Evolutionary conservation across 2,113 vertebrate genomes (phyloP), one percentile per base, ranked within the genome.

Genomic region (Balaeniceps rex): DNA sequence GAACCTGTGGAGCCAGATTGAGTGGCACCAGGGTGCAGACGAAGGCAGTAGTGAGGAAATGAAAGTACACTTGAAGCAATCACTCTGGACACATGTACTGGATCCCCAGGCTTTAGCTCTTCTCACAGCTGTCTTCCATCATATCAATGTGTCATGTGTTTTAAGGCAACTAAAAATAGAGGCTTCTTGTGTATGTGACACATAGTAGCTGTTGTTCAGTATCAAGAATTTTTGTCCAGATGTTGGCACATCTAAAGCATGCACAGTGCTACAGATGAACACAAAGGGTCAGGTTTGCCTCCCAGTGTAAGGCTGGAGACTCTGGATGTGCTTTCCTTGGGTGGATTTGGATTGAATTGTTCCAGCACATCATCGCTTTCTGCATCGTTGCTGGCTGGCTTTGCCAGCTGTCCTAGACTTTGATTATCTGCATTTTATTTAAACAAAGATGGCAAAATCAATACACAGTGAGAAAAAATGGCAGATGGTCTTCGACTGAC

Each of bases 131-230:
- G 74, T 83, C 74, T 93, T 81, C 47, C 34, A 68, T 88, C 75
- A 15, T 71, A 63, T 65, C 63, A 46, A 14, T 18, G 14, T 91
- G 74, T 79, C 12, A 22, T 72, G 25, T 89, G 58, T 86, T 91
- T 83, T 90, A 47, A 69, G 51, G 31, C 54, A 66, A 69, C 54
- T 83, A 88, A 95, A 97, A 94, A 91, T 85, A 94, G 57, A 83
- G 40, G 19, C 12, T 65, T 9, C 58, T 58, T 87, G 19, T 79
- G 16, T 64, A 58, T 78, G 63, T 89, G 83, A 77, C 83, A 75
- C 5, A 11, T 42, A 68, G 31, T 44, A 63, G 68, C 74, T 87
- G 69, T 70, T 87, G n/a, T 66, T 87, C 7, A 76, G 33, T 38
- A 55, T 79, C 25, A 34, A 42, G 28, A 74, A 47, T 87, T 96